Conservation (phyloP, 2,888 invertebrate species). For the Lasius fuliginosus region DNA sequence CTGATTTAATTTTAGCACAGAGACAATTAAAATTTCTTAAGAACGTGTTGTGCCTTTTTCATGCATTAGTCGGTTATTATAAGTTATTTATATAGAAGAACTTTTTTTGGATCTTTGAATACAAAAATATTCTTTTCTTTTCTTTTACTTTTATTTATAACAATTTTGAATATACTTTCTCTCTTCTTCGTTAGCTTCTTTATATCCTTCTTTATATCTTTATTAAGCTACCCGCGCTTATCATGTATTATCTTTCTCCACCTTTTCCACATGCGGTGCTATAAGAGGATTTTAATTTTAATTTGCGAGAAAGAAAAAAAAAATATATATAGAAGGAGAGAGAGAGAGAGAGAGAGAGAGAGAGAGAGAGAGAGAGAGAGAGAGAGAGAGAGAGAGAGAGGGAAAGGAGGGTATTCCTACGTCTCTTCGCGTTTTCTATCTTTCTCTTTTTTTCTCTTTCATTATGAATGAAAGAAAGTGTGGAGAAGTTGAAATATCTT, state of each 20-base stretch:
- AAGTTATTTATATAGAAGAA: not conserved
- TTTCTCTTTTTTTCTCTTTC: not conserved
- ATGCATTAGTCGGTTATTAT: not conserved
- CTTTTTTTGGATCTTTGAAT: not conserved
- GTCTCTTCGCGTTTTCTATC: not conserved
- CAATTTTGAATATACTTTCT: not conserved
- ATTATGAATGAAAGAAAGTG: slow-evolving; percentile 26
- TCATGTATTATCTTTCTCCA: slow-evolving; percentile 37
- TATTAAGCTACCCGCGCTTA: slow-evolving; percentile 27
- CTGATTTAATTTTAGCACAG: not conserved
- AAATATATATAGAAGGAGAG: not conserved
- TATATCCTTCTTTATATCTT: slow-evolving; percentile 26
- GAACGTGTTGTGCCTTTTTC: not conserved
- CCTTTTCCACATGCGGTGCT: slow-evolving; percentile 4
- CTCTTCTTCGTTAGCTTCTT: slow-evolving; percentile 20
- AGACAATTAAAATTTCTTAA: slow-evolving; percentile 31
- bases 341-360: no score
- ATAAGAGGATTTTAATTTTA: slow-evolving; percentile 26
- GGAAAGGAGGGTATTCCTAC: not conserved
- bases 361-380: no score
- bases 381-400: no score
- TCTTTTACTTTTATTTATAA: slow-evolving; percentile 16
- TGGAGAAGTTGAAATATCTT: not conserved
- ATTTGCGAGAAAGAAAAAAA: not conserved
- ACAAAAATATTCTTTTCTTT: not conserved